phyloP scores from a whole-genome alignment of 2,797 vertebrate genomes.

The Myioborus melanocephalus region DNA sequence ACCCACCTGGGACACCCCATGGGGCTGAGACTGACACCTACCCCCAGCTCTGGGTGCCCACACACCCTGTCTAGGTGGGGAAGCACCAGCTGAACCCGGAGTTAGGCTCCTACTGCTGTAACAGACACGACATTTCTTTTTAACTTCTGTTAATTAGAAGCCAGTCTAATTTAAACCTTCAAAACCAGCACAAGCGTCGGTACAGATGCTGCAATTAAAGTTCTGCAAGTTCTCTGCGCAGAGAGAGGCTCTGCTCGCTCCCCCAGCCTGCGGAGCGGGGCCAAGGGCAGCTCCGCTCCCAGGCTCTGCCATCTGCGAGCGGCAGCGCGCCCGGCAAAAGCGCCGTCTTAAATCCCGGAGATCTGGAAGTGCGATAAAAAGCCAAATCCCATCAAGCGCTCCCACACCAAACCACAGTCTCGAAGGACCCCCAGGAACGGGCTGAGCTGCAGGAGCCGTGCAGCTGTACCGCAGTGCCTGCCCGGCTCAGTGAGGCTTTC shows the following conservation, averaged over 20 bases:
- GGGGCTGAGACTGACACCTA: background rate
- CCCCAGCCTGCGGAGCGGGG: background rate
- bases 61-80: background rate
- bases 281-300: background rate
- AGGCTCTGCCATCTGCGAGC: slow-evolving; percentile 23
- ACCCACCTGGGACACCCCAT: fast-evolving
- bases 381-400: slow-evolving; percentile 9
- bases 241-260: background rate
- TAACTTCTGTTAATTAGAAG: slow-evolving; percentile 16
- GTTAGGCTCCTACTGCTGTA: background rate
- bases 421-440: background rate
- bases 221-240: background rate
- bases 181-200: background rate
- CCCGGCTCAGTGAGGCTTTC: background rate
- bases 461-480: background rate
- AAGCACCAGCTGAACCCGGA: background rate
- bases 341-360: background rate
- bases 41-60: background rate
- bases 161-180: background rate
- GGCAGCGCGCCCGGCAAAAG: background rate
- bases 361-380: background rate
- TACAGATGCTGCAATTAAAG: slow-evolving; percentile 38
- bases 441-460: background rate
- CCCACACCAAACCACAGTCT: slow-evolving; percentile 22
- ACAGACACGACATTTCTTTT: background rate